phyloP scores from a whole-genome alignment of 2,888 invertebrate species.

The Pyrochroa serraticornis region DNA sequence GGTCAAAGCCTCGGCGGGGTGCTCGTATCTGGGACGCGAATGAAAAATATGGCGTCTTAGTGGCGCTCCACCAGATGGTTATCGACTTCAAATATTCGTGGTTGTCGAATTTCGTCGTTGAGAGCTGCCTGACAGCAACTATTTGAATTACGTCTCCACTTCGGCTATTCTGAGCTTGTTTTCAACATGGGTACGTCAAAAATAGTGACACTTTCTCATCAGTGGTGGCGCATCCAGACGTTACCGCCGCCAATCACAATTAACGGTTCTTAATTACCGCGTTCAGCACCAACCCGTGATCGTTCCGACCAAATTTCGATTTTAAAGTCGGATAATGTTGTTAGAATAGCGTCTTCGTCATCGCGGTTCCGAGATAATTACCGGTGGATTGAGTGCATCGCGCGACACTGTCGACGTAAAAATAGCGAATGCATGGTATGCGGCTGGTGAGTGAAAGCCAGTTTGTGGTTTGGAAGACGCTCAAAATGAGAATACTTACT shows the following conservation, averaged over 20 bases:
- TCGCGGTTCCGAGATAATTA: no score
- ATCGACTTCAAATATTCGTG: slow-evolving; percentile 9
- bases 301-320: no score
- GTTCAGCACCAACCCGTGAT: no score
- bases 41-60: slow-evolving; percentile 40
- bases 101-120: slow-evolving; percentile 9
- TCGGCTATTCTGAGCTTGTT: slow-evolving; percentile 8
- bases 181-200: no score
- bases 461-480: slow-evolving; percentile 55
- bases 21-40: slow-evolving; percentile 4
- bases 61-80: slow-evolving; percentile 34
- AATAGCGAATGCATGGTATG: slow-evolving; percentile 54
- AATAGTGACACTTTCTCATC: no score
- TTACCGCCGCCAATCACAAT: no score
- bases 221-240: no score
- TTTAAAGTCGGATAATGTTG: no score
- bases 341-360: no score
- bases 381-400: no score
- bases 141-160: slow-evolving; percentile 5
- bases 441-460: slow-evolving; percentile 52
- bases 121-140: slow-evolving; percentile 3
- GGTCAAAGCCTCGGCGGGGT: slow-evolving; percentile 12
- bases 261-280: no score
- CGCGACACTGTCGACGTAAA: slow-evolving; percentile 38
- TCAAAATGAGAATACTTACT: slow-evolving; percentile 54